These are phyloP conservation scores for Drosophila paranaensis DNA, from an alignment of 2,888 invertebrate species.

Conservation along the genomic window DNA sequence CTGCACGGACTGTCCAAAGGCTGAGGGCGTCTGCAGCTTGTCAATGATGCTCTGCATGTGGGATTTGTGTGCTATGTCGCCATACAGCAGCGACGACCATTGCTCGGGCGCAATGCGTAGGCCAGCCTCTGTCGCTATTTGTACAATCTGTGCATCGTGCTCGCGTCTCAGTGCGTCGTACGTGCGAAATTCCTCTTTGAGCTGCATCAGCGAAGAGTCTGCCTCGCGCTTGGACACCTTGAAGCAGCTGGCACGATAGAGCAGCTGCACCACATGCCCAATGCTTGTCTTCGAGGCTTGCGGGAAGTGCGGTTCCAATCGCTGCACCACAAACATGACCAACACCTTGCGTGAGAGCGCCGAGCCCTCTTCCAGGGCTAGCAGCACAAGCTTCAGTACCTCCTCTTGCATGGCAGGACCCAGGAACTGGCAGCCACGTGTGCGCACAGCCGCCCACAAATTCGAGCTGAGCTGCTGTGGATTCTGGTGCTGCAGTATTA, in stretches of 20 bases:
- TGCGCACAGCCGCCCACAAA: slow-evolving; percentile 98
- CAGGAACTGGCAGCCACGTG: slow-evolving; percentile 98
- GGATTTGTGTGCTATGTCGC: slow-evolving; percentile 97
- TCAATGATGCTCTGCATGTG: slow-evolving; percentile 98
- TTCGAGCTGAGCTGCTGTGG: slow-evolving; percentile 96
- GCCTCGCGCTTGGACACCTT: slow-evolving; percentile 98
- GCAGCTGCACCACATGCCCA: slow-evolving; percentile 98
- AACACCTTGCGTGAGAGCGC: slow-evolving; percentile 96
- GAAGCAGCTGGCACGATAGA: slow-evolving; percentile 99
- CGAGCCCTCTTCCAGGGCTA: slow-evolving; percentile 97
- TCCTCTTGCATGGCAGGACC: slow-evolving; percentile 99
- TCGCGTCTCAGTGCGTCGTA: slow-evolving; percentile 97
- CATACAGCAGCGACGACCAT: slow-evolving; percentile 98
- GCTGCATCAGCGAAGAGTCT: slow-evolving; percentile 98
- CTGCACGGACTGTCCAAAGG: slow-evolving; percentile 95
- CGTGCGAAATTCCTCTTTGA: slow-evolving; percentile 97
- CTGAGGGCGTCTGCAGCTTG: slow-evolving; percentile 96
- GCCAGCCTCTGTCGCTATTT: slow-evolving; percentile 98
- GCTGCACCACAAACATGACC: slow-evolving; percentile 99
- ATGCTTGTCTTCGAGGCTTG: slow-evolving; percentile 99
- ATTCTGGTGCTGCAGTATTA: slow-evolving; percentile 97
- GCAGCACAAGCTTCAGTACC: slow-evolving; percentile 95
- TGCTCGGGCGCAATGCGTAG: slow-evolving; percentile 98
- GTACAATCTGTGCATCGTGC: slow-evolving; percentile 99
- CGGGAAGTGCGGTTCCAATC: slow-evolving; percentile 96